Conservation (phyloP, 2,888 invertebrate species). For the Miltochrista miniata region DNA sequence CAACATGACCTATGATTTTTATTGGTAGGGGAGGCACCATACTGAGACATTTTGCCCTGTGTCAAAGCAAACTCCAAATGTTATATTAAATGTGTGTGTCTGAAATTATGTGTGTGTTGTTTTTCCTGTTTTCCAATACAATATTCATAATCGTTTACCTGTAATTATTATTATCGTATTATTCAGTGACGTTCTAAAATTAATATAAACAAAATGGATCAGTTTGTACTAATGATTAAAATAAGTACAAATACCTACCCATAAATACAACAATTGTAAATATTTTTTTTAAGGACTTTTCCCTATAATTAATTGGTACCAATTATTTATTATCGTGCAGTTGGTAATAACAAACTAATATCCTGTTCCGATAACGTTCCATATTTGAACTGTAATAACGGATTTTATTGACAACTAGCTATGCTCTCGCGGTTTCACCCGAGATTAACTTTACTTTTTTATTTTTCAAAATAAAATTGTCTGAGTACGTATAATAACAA, state of each 20-base stretch:
- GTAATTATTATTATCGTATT: too few species aligned
- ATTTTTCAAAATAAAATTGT: too few species aligned
- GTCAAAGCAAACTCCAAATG: too few species aligned
- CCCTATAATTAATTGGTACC: conserved; percentile 35
- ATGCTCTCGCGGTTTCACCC: too few species aligned
- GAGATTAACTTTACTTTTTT: too few species aligned
- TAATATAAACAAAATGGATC: conserved; percentile 18
- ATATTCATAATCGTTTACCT: background rate
- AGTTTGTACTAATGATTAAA: conserved; percentile 26
- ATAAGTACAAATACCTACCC: background rate
- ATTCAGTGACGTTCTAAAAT: background rate
- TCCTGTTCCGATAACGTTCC: conserved; percentile 31
- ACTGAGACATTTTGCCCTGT: too few species aligned
- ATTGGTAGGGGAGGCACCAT: too few species aligned
- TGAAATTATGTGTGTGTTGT: too few species aligned
- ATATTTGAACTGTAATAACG: conserved; percentile 13
- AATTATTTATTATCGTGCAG: conserved; percentile 40
- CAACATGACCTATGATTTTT: too few species aligned
- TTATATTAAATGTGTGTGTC: too few species aligned
- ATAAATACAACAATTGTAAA: background rate
- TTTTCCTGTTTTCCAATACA: conserved; percentile 8
- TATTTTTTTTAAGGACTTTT: conserved; percentile 21
- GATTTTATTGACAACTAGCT: conserved; percentile 30
- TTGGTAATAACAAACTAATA: conserved; percentile 28
- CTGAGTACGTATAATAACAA: too few species aligned